Conservation (phyloP, 2,113 vertebrate genomes). For the Scopus umbretta region DNA sequence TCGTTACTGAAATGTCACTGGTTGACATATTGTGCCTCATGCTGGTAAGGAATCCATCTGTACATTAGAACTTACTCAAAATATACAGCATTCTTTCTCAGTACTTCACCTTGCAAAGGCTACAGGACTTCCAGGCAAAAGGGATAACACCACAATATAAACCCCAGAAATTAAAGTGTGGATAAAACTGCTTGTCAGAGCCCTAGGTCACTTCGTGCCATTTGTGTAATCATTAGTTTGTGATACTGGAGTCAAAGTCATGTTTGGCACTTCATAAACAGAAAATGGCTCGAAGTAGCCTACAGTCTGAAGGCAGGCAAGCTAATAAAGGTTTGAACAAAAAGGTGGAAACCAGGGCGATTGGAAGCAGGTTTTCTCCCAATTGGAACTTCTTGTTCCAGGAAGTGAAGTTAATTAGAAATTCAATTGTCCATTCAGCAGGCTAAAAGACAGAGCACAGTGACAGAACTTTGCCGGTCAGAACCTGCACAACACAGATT, state of each 20-base stretch:
- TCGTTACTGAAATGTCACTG: slow-evolving; percentile 37
- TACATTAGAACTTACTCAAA: slow-evolving; percentile 32
- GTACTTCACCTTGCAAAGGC: not conserved
- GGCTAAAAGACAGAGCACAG: not conserved
- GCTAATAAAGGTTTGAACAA: not conserved
- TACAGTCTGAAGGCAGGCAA: not conserved
- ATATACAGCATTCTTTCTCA: slow-evolving; percentile 15
- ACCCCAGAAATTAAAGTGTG: not conserved
- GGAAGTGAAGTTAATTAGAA: not conserved
- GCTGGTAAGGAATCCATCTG: slow-evolving; percentile 60
- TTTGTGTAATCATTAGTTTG: not conserved
- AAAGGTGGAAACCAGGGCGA: not conserved
- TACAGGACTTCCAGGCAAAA: not conserved
- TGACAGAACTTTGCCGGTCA: not conserved
- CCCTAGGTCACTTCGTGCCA: not conserved
- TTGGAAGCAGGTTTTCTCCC: not conserved
- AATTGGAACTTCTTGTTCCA: not conserved
- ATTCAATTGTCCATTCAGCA: not conserved
- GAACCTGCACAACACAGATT: not conserved
- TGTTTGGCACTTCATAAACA: not conserved
- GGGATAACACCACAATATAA: not conserved
- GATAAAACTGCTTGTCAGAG: not conserved
- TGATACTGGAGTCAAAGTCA: not conserved
- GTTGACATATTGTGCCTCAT: slow-evolving; percentile 52
- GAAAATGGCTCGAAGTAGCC: not conserved